Base-by-base conservation (phyloP, 2,797 vertebrate genomes). In the Aselliscus stoliczkanus region DNA sequence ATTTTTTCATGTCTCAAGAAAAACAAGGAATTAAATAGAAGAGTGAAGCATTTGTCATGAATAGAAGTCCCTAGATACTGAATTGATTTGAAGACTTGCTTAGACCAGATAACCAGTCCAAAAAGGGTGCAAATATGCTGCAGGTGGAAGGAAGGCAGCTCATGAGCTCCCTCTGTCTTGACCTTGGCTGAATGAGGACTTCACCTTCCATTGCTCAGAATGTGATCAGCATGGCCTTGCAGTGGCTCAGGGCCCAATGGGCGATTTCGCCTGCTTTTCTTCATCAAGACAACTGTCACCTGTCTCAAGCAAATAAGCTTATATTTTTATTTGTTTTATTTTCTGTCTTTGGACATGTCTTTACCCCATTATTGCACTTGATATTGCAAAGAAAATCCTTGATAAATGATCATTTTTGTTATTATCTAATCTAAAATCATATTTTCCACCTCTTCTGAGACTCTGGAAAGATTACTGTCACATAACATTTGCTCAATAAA, bases 231-330 rank as follows among this genome's bases (percentile, higher is more conserved):
- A 0, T 13, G 37, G 8, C 3, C 23, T 4, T 29, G 14, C 1
- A 6, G 2, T 18, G 1, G 0, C 1, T 7, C 18, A n/a, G 37
- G 10, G 2, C 10, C 5, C 2, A 47, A 2, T 17, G 10, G 37
- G 4, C 3, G 31, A 21, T 56, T 77, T 42, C 29, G 3, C 39
- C 34, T 75, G 27, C 5, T 86, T 25, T 39, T 4, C 4, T 47
- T 7, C n/a, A 4, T 10, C 11, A 37, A 58, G 20, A 37, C 4
- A 10, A 1, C 4, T 21, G 1, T 37, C 17, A 44, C n/a, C 31
- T 50, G 21, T 75, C 25, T 34, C 18, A 34, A 87, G 39, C 8
- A 80, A 56, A 79, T 15, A 27, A 8, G 4, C 37, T 90, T n/a
- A n/a, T n/a, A n/a, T n/a, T n/a, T n/a, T 13, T 25, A 34, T 80